Evolutionary conservation across 2,113 vertebrate species (phyloP), one percentile per base, ranked within the genome.

Genomic region (Ariopsis seemanni): DNA sequence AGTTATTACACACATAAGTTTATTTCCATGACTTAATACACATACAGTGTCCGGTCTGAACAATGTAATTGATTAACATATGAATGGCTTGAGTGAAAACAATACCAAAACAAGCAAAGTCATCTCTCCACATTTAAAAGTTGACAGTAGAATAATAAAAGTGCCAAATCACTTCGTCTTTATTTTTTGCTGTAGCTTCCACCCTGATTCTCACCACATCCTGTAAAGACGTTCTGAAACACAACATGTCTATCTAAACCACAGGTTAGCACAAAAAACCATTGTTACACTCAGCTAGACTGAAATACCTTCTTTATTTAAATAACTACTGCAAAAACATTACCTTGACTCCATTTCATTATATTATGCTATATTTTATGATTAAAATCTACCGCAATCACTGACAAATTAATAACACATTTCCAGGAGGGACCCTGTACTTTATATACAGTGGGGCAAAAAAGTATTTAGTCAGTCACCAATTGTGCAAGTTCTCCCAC

Each of bases 121-220:
- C 14, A 30, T 74, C 69, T 42, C 30, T 72, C 30, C 17, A 12
- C 20, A 52, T 53, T 53, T 55, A n/a, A 48, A 14, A 7, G 14
- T 27, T 52, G 4, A 77, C 10, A 52, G 1, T 14, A 52, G 22
- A 77, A n/a, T 55, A 58, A 30, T 4, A 80, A 15, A 52, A 57
- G 11, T 34, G 11, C 27, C 87, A 74, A 57, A 5, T 80, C 71
- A 58, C 67, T 69, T 79, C 15, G 7, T 57, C 11, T 72, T 55
- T 81, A 14, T 65, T 75, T 7, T 30, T 12, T 18, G 18, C 4
- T 60, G 22, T 69, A 20, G 15, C 48, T 67, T 15, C 18, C 53
- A 11, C 10, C n/a, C 86, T 42, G 8, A 48, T 72, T 69, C 30
- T 86, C n/a, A 84, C 82, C 77, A 74, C 86, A 83, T 85, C 89